Conservation (phyloP, 2,113 vertebrate genomes). For the Mellivora capensis region DNA sequence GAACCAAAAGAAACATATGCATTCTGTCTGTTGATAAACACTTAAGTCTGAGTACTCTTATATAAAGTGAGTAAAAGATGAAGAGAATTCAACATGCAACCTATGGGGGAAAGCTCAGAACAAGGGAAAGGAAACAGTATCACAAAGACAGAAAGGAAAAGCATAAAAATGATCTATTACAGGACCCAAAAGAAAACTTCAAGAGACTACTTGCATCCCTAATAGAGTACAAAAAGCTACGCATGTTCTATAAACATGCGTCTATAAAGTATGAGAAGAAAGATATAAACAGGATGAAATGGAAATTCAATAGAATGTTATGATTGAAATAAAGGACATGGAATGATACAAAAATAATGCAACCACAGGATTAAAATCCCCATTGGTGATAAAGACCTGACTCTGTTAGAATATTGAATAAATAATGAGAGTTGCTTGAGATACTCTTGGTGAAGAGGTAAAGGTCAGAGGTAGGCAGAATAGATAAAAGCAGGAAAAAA, state of each 20-base stretch:
- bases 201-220: background rate
- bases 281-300: background rate
- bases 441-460: background rate
- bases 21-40: background rate
- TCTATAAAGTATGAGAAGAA: background rate
- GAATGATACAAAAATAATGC: constrained; percentile 3
- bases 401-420: background rate
- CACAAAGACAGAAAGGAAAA: background rate
- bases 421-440: background rate
- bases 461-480: background rate
- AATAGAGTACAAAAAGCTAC: background rate
- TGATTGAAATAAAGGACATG: background rate
- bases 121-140: background rate
- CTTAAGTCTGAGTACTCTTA: background rate
- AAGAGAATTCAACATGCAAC: background rate
- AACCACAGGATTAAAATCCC: background rate
- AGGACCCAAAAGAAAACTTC: background rate
- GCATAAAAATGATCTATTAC: background rate
- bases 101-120: background rate
- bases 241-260: background rate
- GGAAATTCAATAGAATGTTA: background rate
- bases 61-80: background rate
- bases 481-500: background rate
- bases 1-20: background rate
- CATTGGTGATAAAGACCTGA: background rate